Evolutionary conservation across 1,140 invertebrate genomes (phyloP), one percentile per base, ranked within the genome.

Genomic region (Pogonognathellus flavescens): DNA sequence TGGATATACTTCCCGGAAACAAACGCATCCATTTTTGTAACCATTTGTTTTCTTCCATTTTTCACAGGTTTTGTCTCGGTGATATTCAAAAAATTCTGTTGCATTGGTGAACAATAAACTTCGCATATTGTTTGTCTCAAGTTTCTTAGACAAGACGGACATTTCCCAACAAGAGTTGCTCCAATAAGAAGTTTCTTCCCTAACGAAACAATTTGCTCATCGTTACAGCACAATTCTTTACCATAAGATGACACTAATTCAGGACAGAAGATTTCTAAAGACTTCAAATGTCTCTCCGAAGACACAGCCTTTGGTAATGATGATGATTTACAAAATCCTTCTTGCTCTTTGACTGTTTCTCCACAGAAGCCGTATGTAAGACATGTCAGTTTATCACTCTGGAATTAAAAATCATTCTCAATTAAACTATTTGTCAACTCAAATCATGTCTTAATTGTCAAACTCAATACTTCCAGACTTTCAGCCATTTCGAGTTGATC

Each of bases 1-100:
- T 94, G 90, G 22, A 94, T 92, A 90, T 95, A 98, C 3, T 92
- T 92, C 2, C 93, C 90, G 1, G 92, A 92, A 80, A 95, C 91
- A 88, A 94, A 94, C 60, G 94, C 90, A 85, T 94, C 92, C 10
- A 95, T 89, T 52, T 89, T 91, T 52, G 90, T 90, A 57, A 94
- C 89, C 88, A 90, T 93, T 60, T 66, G 86, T 86, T 83, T 55
- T 16, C 41, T 3, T 10, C 57, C 59, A 66, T 50, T 76, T 76
- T 50, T 76, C 4, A 66, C 76, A 8, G 13, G 52, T 11, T 84
- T 49, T 8, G 85, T n/a, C 82, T 89, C 88, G 0, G 92, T 92
- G 41, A 94, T 91, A 84, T 94, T 92, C 11, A 97, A 90, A 88
- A 92, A 94, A 16, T 90, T 84, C 72, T 89, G 90, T 85, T 94